Conservation (phyloP, 2,113 vertebrate genomes). For the Todiramphus chloris region DNA sequence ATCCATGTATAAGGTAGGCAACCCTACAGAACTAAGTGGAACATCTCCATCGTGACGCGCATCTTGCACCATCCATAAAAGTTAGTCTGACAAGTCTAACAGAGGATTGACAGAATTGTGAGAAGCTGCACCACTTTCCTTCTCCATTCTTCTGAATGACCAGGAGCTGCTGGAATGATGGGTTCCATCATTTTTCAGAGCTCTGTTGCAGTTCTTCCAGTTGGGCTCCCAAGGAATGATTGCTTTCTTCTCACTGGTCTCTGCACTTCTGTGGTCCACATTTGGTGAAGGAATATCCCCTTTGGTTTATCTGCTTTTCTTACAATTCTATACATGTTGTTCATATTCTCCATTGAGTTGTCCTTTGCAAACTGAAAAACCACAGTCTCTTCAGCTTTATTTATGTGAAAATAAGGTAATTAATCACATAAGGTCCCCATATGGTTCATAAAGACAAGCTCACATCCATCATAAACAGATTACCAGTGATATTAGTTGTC, state of each 20-base stretch:
- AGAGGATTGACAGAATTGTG: background rate
- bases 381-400: background rate
- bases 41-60: accelerated
- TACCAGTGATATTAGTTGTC: background rate
- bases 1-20: background rate
- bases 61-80: background rate
- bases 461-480: background rate
- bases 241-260: background rate
- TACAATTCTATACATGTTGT: background rate
- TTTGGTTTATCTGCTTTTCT: background rate
- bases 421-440: background rate
- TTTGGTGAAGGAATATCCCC: background rate
- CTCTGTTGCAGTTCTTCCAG: background rate
- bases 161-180: background rate
- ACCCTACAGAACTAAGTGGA: background rate
- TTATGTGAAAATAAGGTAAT: background rate
- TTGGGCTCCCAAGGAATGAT: background rate
- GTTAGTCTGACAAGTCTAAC: background rate
- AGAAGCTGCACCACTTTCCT: background rate
- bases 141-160: background rate
- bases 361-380: background rate
- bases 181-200: background rate
- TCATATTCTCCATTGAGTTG: background rate
- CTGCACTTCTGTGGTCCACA: background rate
- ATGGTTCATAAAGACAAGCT: background rate